phyloP scores from a whole-genome alignment of 2,888 invertebrate genomes.

The Loripinus fragilis region DNA sequence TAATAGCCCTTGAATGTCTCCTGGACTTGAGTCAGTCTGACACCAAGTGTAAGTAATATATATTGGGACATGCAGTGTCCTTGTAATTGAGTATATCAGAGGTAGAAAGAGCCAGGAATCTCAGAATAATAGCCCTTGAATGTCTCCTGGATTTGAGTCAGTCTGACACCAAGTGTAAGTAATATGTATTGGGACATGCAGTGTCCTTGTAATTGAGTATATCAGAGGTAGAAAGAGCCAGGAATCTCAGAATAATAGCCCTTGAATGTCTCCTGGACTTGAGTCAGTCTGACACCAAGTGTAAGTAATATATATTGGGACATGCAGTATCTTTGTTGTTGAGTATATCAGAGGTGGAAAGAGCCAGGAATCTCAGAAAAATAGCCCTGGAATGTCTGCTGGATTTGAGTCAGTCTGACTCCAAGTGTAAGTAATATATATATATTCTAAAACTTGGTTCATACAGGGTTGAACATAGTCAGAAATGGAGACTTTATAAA shows the following conservation, averaged over 20 bases:
- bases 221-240: slow-evolving; percentile 69
- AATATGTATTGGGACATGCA: slow-evolving; percentile 76
- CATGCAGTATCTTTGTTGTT: slow-evolving; percentile 76
- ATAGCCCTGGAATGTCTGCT: slow-evolving; percentile 74
- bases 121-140: slow-evolving; percentile 72
- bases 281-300: slow-evolving; percentile 69
- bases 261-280: slow-evolving; percentile 72
- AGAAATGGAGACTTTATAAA: no score
- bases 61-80: slow-evolving; percentile 77
- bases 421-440: slow-evolving; percentile 73
- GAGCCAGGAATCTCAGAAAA: slow-evolving; percentile 66
- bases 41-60: slow-evolving; percentile 69
- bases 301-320: slow-evolving; percentile 76
- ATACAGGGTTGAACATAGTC: no score
- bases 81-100: slow-evolving; percentile 72
- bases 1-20: slow-evolving; percentile 73
- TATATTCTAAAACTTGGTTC: no score
- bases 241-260: slow-evolving; percentile 70
- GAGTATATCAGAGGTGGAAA: slow-evolving; percentile 69
- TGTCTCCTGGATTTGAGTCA: slow-evolving; percentile 71
- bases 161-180: slow-evolving; percentile 72
- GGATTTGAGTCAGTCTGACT: slow-evolving; percentile 67
- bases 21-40: slow-evolving; percentile 69
- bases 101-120: slow-evolving; percentile 65
- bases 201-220: slow-evolving; percentile 73